Evolutionary conservation across 2,888 invertebrate genomes (phyloP).

Genomic region (Drosophila monieri): DNA sequence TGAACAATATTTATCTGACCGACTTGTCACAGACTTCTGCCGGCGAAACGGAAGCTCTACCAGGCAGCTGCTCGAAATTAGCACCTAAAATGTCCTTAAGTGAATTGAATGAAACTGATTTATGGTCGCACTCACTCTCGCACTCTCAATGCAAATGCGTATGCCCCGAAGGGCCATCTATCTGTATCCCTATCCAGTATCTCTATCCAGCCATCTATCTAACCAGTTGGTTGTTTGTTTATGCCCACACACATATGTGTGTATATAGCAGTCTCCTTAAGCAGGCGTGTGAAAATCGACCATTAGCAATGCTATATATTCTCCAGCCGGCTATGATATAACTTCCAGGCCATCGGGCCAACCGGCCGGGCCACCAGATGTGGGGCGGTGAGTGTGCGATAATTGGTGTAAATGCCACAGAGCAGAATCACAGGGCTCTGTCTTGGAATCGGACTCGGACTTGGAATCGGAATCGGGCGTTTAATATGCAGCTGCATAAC

Average conservation of each 20-base stretch:
- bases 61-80: conserved; percentile 54
- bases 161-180: conserved; percentile 39
- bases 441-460: conserved; percentile 13
- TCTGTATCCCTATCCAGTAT: conserved; percentile 23
- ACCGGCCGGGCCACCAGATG: conserved; percentile 9
- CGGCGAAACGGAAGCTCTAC: conserved; percentile 6
- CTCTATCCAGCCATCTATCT: conserved; percentile 36
- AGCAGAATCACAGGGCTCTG: conserved; percentile 44
- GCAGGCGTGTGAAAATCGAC: conserved; percentile 80
- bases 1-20: conserved; percentile 40
- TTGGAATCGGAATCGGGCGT: conserved; percentile 37
- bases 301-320: conserved; percentile 78
- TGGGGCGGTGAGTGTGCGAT: conserved; percentile 48
- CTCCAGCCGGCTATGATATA: conserved; percentile 70
- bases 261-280: conserved; percentile 59
- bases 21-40: conserved; percentile 41
- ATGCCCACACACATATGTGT: conserved; percentile 39
- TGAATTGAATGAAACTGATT: conserved; percentile 80
- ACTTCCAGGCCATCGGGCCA: conserved; percentile 20
- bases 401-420: conserved; percentile 78
- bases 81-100: conserved; percentile 65
- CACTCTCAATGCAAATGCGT: conserved; percentile 73
- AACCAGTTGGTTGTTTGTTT: conserved; percentile 48
- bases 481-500: conserved; percentile 79
- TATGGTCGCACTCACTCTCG: conserved; percentile 79